phyloP scores from a whole-genome alignment of 2,888 invertebrate species.

The Penaeus monodon region DNA sequence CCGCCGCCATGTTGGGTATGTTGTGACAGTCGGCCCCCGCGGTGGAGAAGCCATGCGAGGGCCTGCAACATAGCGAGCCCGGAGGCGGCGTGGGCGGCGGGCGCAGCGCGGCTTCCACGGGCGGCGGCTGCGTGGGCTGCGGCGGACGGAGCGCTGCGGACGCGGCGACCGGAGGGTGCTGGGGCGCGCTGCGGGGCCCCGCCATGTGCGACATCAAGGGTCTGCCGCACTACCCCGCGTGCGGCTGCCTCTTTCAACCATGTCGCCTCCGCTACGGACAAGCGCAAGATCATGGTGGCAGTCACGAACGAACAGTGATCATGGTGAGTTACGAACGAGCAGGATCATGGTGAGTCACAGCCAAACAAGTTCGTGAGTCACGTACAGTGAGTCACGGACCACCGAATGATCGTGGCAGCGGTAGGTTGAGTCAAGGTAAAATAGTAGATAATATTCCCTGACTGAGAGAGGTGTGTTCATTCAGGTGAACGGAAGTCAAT shows the following conservation, averaged over 20 bases:
- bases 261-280: slow-evolving; percentile 30
- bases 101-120: not conserved
- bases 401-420: no score
- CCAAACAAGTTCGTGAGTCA: no score
- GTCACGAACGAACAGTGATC: slow-evolving; percentile 23
- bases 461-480: no score
- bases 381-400: no score
- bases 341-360: no score
- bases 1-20: no score
- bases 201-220: slow-evolving; percentile 50
- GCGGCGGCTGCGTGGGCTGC: slow-evolving; percentile 5
- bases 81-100: slow-evolving; percentile 11
- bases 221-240: slow-evolving; percentile 49
- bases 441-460: no score
- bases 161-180: not conserved
- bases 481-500: no score
- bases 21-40: no score
- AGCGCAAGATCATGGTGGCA: slow-evolving; percentile 50
- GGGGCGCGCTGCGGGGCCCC: slow-evolving; percentile 19
- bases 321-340: not conserved
- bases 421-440: no score
- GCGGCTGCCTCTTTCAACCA: slow-evolving; percentile 58
- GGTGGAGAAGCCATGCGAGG: no score
- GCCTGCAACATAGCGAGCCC: no score
- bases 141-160: not conserved